phyloP scores from a whole-genome alignment of 2,113 vertebrate genomes.

The Caracal caracal region DNA sequence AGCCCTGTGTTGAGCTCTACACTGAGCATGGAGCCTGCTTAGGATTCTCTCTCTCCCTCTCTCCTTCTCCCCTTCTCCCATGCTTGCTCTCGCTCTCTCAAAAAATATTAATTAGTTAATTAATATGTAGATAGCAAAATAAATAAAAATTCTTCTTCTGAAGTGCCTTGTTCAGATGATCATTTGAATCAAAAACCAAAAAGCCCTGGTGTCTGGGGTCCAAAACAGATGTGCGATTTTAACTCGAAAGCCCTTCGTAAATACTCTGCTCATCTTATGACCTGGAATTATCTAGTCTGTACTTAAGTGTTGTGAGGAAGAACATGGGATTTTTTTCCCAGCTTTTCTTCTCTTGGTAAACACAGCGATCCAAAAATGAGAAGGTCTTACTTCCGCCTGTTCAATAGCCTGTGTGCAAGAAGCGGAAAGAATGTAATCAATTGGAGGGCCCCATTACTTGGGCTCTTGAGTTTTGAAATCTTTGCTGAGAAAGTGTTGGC shows the following conservation, averaged over 20 bases:
- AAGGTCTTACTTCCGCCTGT: background rate
- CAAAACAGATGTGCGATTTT: background rate
- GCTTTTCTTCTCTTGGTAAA: conserved; percentile 25
- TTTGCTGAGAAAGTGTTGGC: background rate
- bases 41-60: too few species aligned
- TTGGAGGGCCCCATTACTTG: background rate
- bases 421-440: background rate
- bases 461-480: conserved; percentile 28
- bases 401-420: background rate
- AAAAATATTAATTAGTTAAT: too few species aligned
- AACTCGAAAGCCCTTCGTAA: background rate
- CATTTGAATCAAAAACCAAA: background rate
- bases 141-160: background rate
- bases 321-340: background rate
- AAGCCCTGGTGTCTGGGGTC: background rate
- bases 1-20: too few species aligned
- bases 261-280: background rate
- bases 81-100: too few species aligned
- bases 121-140: too few species aligned
- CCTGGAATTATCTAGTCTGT: conserved; percentile 26
- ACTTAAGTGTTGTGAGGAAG: background rate
- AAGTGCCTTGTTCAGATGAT: conserved; percentile 41
- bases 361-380: conserved; percentile 41
- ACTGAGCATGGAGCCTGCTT: too few species aligned
- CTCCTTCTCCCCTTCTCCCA: too few species aligned